phyloP scores from a whole-genome alignment of 2,113 vertebrate genomes.

The Phylloscopus trochiloides region DNA sequence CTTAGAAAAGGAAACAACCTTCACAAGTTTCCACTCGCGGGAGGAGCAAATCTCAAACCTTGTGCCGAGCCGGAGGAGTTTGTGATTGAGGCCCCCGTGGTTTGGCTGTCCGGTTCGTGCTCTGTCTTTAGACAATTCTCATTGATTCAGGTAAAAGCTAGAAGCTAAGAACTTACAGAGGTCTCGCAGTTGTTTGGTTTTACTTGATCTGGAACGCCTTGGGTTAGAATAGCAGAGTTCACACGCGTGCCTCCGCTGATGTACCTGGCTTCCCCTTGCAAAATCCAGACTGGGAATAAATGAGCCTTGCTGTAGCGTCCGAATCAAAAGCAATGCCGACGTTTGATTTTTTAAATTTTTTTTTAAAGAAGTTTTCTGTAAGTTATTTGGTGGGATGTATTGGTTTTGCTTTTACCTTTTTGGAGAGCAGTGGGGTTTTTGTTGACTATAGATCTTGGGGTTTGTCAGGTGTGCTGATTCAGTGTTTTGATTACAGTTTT shows the following conservation, averaged over 20 bases:
- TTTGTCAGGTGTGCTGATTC: not conserved
- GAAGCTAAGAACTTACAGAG: not conserved
- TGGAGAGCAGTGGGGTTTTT: not conserved
- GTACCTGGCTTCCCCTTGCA: not conserved
- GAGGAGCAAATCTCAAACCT: not conserved
- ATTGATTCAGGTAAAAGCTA: not conserved
- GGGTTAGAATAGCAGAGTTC: not conserved
- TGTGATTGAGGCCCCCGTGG: not conserved
- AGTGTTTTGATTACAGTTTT: not conserved
- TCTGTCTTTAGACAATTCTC: not conserved
- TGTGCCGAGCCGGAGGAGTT: not conserved
- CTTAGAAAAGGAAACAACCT: not conserved
- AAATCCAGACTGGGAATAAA: not conserved
- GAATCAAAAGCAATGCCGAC: not conserved
- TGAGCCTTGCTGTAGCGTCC: not conserved
- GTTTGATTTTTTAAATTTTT: not conserved
- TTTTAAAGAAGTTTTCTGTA: not conserved
- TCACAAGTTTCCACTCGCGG: not conserved
- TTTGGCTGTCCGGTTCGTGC: not conserved
- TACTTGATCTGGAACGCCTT: not conserved
- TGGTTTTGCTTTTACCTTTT: not conserved
- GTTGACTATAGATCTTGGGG: not conserved
- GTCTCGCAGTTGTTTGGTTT: not conserved
- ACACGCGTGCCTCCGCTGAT: accelerated
- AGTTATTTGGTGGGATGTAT: not conserved